Base-by-base conservation (phyloP, 2,113 vertebrate species). In the Hucho hucho region DNA sequence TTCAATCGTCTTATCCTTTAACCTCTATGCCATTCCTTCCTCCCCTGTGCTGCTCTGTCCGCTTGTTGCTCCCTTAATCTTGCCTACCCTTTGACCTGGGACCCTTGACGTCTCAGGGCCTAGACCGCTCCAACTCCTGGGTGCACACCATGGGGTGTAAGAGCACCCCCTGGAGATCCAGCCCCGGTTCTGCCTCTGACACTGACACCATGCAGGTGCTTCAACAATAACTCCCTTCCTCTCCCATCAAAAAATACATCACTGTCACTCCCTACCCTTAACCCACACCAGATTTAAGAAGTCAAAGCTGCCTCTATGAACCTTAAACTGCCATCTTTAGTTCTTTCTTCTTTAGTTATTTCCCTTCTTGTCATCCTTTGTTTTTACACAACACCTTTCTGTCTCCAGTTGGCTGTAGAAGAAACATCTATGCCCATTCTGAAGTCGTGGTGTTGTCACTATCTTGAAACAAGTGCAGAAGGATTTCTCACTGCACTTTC, bases 51-150 rank as follows among this genome's bases (percentile, higher is more conserved):
- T 49, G 32, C 12, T 63, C 81, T 69, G 70, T 73, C 63, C 88
- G 83, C 88, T 91, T 83, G 89, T 93, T 80, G 78, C 78, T 87
- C 74, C 88, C 83, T 86, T 86, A 87, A 86, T 69, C 88, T 89
- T 77, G 89, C 80, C 85, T 87, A 87, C 90, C 95, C 93, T 95
- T 94, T 93, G 94, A 94, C 90, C 92, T 88, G 92, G 93, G 94
- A 93, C 94, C 93, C 92, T 93, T 92, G 11, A 91, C 86, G 94
- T 84, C 90, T 91, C 95, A 99, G 98, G 98, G 98, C 88, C 96
- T 99, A 95, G 98, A 99, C 92, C 98, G 98, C 94, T 99, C 98
- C 96, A 99, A 99, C 96, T 99, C 98, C 94, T 99, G 98, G 98
- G 98, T 99, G 93, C 95, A 99, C 96, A 96, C 98, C 93, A 97